Evolutionary conservation across 2,888 invertebrate genomes (phyloP).

Genomic region (Augiades crinisus): DNA sequence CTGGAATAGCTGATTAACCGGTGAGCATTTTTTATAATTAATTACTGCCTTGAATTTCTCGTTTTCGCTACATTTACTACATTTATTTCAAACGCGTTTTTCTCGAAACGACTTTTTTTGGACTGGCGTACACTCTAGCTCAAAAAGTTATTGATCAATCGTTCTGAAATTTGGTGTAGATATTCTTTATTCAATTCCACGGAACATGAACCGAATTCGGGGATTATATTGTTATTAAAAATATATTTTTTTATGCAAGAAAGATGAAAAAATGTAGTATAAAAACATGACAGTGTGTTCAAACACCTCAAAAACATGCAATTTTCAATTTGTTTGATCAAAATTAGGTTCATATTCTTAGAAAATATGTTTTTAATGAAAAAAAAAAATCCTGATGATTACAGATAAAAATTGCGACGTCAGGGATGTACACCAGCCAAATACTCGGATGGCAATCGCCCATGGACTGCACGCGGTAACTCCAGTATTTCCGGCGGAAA

Average conservation of each 20-base stretch:
- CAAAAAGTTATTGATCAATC: no score
- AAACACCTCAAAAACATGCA: not conserved
- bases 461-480: not conserved
- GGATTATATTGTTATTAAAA: not conserved
- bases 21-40: no score
- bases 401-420: not conserved
- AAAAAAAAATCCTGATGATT: not conserved
- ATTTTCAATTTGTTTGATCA: not conserved
- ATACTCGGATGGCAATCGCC: not conserved
- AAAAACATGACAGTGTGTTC: not conserved
- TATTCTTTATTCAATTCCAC: not conserved
- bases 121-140: not conserved
- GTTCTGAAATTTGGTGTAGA: no score
- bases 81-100: no score
- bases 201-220: not conserved
- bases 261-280: no score
- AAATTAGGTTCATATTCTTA: slow-evolving; percentile 2
- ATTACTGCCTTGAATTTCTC: no score
- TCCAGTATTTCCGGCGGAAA: slow-evolving; percentile 2
- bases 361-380: not conserved
- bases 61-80: no score
- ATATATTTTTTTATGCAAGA: no score
- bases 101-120: no score
- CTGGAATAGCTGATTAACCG: no score
- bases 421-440: not conserved